These are phyloP conservation scores for Chorisops tibialis DNA, from an alignment of 2,888 invertebrate species.

Conservation along the genomic window DNA sequence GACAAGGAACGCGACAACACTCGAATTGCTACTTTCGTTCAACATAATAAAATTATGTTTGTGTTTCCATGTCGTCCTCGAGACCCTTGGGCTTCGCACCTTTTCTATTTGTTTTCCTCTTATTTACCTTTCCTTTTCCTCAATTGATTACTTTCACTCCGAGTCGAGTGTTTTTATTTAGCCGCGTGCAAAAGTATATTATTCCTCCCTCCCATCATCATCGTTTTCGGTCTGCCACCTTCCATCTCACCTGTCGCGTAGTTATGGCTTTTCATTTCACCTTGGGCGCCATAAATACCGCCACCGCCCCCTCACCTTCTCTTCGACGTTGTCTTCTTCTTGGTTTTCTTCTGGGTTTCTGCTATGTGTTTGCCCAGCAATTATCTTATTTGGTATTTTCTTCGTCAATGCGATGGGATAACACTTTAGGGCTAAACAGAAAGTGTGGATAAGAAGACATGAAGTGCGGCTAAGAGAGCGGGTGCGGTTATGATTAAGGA, in stretches of 20 bases:
- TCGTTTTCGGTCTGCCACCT: not conserved
- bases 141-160: constrained; percentile 7
- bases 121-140: constrained; percentile 10
- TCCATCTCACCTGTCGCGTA: not conserved
- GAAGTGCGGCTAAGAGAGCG: too few relatives aligned
- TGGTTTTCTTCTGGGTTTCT: not conserved
- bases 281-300: too few relatives aligned
- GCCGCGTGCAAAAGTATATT: not conserved
- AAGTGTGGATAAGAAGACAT: too few relatives aligned
- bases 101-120: not conserved
- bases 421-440: not conserved
- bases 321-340: not conserved
- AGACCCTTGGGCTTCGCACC: not conserved
- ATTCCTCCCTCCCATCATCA: not conserved
- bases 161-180: constrained; percentile 15
- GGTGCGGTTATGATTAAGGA: too few relatives aligned
- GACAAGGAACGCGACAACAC: not conserved
- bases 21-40: not conserved
- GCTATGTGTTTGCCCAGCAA: constrained; percentile 9
- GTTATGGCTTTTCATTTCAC: not conserved
- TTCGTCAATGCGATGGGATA: constrained; percentile 3
- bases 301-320: not conserved
- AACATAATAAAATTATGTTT: constrained; percentile 17
- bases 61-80: not conserved
- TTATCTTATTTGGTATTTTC: constrained; percentile 18